Evolutionary conservation across 2,888 invertebrate species (phyloP), one percentile per base, ranked within the genome.

Genomic region (Lasius fuliginosus): DNA sequence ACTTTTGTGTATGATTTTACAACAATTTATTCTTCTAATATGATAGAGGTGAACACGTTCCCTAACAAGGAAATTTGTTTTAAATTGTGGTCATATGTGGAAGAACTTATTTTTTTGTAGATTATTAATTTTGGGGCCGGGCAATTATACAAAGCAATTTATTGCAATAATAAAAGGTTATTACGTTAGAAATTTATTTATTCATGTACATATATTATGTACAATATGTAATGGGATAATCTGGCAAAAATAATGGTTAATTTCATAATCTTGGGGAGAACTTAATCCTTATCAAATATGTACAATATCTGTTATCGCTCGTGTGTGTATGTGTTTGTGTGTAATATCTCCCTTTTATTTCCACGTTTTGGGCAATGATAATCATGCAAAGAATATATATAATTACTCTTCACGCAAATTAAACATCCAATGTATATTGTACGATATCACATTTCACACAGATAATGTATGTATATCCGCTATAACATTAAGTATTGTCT

Each of bases 271-370:
- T 60, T 58, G 58, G 12, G 46, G 18, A 40, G 56, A 49, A 71
- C 27, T 81, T 81, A 81, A 71, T 81, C 18, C 71, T 60, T 46
- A 62, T 79, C 12, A 81, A 60, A 71, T 81, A 60, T 69, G 23
- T 60, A 81, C 42, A 53, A 30, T 36, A 5, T 62, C 4, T 60
- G 18, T 23, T n/a, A 53, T 53, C 11, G 6, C 23, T 6, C n/a
- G 33, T 5, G 18, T 23, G 23, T 53, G n/a, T 8, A 42, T 69
- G 30, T 68, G 33, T 58, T 36, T 8, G 58, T 69, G 30, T 68
- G 33, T 58, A 46, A 46, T 18, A 23, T 71, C 11, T 18, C 33
- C n/a, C 58, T 58, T 18, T 18, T 56, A 36, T 71, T 71, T 12
- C 27, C 60, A 71, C 36, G 46, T 71, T 81, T 71, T 36, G 9